These are phyloP conservation scores for Opisthocomus hoazin DNA, from an alignment of 2,113 vertebrate genomes.

Conservation along the genomic window DNA sequence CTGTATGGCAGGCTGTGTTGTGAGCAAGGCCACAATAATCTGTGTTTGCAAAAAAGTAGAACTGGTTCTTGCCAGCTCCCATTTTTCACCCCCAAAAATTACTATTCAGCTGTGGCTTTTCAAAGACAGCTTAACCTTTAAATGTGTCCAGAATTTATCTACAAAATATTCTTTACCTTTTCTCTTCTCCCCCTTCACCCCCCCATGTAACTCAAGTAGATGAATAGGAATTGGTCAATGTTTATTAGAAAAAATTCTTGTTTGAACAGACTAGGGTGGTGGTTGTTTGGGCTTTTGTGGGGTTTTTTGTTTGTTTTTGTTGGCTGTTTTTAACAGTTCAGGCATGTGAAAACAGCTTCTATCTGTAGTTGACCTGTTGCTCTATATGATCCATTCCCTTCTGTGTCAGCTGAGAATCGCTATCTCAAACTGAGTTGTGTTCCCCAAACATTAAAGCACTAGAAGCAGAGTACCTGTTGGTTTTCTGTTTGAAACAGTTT, in stretches of 20 bases:
- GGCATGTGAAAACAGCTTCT: neutral
- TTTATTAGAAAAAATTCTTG: neutral
- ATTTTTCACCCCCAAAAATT: neutral
- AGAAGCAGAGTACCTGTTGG: neutral
- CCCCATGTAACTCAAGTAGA: neutral
- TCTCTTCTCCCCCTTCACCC: accelerated
- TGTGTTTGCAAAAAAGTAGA: neutral
- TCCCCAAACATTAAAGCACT: neutral
- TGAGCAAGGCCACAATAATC: neutral
- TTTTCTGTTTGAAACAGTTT: neutral
- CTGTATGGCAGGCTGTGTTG: neutral
- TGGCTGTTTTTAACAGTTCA: neutral
- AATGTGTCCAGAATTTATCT: neutral
- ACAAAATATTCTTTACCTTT: neutral
- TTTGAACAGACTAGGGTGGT: neutral
- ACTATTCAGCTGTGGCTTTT: neutral
- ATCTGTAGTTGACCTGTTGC: neutral
- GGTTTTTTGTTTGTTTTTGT: neutral
- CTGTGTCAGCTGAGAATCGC: neutral
- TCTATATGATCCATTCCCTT: neutral
- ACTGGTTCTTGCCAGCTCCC: neutral
- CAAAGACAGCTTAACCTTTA: neutral
- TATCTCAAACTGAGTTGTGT: neutral
- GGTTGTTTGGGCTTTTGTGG: neutral
- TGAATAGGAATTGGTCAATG: neutral